Evolutionary conservation across 2,113 vertebrate genomes (phyloP).

Genomic region (Elachura formosa): DNA sequence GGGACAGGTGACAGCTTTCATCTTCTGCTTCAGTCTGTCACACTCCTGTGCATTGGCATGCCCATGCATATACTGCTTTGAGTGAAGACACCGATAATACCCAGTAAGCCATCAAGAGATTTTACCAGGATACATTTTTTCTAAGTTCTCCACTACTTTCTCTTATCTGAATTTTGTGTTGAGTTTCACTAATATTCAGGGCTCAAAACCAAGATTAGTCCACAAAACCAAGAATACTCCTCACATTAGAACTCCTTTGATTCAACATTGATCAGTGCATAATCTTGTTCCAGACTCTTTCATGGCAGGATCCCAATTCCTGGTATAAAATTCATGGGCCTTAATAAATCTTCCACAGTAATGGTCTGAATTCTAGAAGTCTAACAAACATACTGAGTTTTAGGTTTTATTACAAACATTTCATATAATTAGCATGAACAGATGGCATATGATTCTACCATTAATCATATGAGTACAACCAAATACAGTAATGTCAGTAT

Average conservation of each 20-base stretch:
- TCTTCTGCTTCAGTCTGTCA: background rate
- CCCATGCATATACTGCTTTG: background rate
- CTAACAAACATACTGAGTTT: background rate
- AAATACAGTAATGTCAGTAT: slow-evolving; percentile 4
- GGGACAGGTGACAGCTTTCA: background rate
- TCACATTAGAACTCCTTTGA: background rate
- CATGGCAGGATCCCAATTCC: background rate
- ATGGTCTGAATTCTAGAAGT: background rate
- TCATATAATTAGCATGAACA: slow-evolving; percentile 47
- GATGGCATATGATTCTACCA: slow-evolving; percentile 44
- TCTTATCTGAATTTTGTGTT: background rate
- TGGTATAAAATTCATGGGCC: background rate
- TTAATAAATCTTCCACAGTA: slow-evolving; percentile 27
- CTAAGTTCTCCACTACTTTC: background rate
- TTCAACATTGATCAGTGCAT: background rate
- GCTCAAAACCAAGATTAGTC: background rate
- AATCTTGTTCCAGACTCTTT: background rate
- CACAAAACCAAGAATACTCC: background rate
- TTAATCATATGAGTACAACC: slow-evolving; percentile 47
- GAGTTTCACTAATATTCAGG: background rate
- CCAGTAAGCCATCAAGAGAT: background rate
- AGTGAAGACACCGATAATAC: background rate
- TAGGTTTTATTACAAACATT: slow-evolving; percentile 39
- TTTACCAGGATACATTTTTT: background rate
- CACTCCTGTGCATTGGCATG: background rate